phyloP scores from a whole-genome alignment of 2,888 invertebrate genomes.

The Oxytorus armatus region DNA sequence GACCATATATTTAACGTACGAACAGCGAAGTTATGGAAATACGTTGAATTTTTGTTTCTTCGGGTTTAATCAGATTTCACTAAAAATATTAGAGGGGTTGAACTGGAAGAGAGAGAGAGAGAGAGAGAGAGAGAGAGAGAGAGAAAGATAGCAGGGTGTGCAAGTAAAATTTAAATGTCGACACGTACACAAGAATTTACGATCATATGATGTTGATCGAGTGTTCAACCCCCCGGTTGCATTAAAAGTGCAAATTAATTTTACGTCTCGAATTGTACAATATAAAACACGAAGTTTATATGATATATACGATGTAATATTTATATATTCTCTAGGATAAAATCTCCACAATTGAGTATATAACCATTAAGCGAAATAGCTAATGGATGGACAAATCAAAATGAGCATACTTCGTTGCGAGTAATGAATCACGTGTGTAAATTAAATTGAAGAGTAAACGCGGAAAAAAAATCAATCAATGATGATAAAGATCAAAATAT shows the following conservation, averaged over 20 bases:
- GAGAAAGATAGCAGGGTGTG: constrained; percentile 3
- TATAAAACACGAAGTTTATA: background rate
- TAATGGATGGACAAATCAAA: too few relatives aligned
- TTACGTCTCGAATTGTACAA: constrained; percentile 13
- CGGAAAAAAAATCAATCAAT: too few relatives aligned
- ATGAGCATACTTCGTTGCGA: too few relatives aligned
- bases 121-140: background rate
- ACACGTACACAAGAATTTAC: constrained; percentile 60
- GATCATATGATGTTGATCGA: constrained; percentile 56
- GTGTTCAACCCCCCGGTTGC: constrained; percentile 28
- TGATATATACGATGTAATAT: too few relatives aligned
- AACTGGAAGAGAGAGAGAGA: background rate
- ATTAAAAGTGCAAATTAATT: constrained; percentile 54
- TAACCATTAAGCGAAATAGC: too few relatives aligned
- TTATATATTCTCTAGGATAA: background rate
- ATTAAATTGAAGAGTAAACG: too few relatives aligned
- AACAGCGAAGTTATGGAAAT: constrained; percentile 37
- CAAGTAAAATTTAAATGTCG: constrained; percentile 61
- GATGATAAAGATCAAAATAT: too few relatives aligned
- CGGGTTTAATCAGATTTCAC: constrained; percentile 27
- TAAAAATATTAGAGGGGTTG: background rate
- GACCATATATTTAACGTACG: constrained; percentile 36
- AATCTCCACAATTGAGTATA: too few relatives aligned
- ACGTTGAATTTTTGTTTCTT: constrained; percentile 17
- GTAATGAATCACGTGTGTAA: too few relatives aligned